phyloP scores from a whole-genome alignment of 2,113 vertebrate genomes.

The Hassar affinis region DNA sequence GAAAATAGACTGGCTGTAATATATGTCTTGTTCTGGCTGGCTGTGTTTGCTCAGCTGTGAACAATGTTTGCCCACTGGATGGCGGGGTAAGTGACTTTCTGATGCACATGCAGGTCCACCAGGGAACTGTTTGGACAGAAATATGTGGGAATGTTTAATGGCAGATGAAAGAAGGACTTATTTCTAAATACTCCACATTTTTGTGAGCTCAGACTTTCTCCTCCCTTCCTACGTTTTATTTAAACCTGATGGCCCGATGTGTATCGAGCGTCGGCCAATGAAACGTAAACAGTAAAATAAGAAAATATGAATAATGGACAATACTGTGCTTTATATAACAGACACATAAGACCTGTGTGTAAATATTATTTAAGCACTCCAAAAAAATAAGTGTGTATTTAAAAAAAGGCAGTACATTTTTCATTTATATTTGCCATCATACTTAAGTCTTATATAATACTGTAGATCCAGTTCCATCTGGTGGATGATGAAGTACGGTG shows the following conservation, averaged over 20 bases:
- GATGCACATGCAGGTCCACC: slow-evolving; percentile 66
- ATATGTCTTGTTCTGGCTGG: slow-evolving; percentile 61
- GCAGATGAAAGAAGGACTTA: slow-evolving; percentile 61
- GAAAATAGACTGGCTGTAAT: slow-evolving; percentile 59
- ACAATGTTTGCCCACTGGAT: slow-evolving; percentile 66
- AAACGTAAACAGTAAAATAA: slow-evolving; percentile 16
- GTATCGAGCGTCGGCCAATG: slow-evolving; percentile 40
- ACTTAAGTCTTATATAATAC: too few species aligned
- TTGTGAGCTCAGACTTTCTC: slow-evolving; percentile 33
- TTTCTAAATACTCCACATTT: slow-evolving; percentile 57
- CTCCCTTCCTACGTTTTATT: slow-evolving; percentile 35
- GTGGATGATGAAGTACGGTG: background rate
- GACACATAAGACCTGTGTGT: background rate
- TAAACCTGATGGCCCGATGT: background rate
- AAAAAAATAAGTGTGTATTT: too few species aligned
- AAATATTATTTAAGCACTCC: background rate
- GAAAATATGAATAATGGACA: background rate
- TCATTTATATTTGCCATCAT: background rate
- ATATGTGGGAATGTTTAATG: slow-evolving; percentile 64
- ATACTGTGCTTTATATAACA: background rate
- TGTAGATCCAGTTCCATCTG: background rate
- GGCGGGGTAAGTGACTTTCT: slow-evolving; percentile 65
- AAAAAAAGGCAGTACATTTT: background rate
- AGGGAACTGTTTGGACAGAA: slow-evolving; percentile 68
- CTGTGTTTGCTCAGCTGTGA: slow-evolving; percentile 72